Evolutionary conservation across 2,113 vertebrate species (phyloP), one percentile per base, ranked within the genome.

Genomic region (Tamias sibiricus): DNA sequence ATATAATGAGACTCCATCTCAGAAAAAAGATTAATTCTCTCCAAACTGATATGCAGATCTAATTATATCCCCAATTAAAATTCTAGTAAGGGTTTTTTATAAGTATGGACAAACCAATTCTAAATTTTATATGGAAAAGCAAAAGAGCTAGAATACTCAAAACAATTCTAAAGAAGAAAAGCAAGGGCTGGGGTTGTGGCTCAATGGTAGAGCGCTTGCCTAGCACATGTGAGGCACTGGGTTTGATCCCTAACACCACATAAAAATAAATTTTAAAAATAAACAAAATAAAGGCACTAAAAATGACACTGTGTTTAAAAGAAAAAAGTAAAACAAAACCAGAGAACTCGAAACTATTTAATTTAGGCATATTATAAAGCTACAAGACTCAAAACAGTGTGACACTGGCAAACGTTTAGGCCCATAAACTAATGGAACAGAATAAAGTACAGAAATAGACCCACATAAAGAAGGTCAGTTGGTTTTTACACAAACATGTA

Each of bases 401-500:
- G 30, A 17, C 87, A 68, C 26, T 75, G 47, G 35, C 42, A 14
- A 64, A 76, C 87, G 26, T 26, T 68, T 37, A 66, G 75, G 74
- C 22, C 6, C 69, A 74, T 81, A 66, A 87, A 74, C 77, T 72
- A 84, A 4, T 79, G 72, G 49, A 72, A 91, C 30, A 80, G 42
- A 72, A 87, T 81, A 52, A 74, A 95, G 52, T 87, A 87, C 30
- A 52, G 69, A 92, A 54, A 52, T 57, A 69, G n/a, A 47, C 69
- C 75, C 32, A 47, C 52, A 68, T 24, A 91, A 95, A 74, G 32
- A 5, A 66, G 72, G 24, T 59, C 37, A 89, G 71, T 17, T 79
- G 68, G 64, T 82, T 82, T 87, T 72, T 80, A 62, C 42, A 91
- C 30, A 72, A 86, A 91, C 1, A 9, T 52, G 7, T 59, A 79